Conservation (phyloP, 2,113 vertebrate species). For the Podarcis muralis region DNA sequence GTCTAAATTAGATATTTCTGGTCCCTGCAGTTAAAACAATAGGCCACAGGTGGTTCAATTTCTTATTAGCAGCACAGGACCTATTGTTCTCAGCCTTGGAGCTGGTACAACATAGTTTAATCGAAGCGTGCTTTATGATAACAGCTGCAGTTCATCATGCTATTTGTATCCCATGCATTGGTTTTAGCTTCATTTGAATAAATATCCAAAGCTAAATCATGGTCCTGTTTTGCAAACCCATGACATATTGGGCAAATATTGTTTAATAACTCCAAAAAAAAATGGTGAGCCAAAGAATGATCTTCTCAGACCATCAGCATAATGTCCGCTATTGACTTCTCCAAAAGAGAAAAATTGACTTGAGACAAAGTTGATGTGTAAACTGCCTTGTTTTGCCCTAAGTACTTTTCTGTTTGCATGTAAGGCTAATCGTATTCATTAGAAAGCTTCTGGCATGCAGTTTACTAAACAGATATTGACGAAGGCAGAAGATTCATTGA, state of each 20-base stretch:
- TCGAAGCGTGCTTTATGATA: conserved; percentile 1
- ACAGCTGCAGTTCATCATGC: background rate
- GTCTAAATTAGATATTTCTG: background rate
- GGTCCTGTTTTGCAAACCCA: background rate
- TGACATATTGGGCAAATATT: background rate
- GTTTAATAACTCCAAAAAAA: conserved; percentile 3
- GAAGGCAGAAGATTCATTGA: conserved; percentile 38
- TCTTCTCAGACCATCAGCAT: background rate
- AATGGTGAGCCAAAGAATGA: background rate
- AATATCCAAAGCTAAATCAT: conserved; percentile 8
- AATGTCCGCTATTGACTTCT: conserved; percentile 18
- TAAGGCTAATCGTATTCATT: conserved; percentile 30
- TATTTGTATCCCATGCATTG: background rate
- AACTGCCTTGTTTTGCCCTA: conserved; percentile 23
- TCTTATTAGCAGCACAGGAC: background rate
- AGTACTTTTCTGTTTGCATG: conserved; percentile 35
- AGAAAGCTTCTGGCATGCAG: conserved; percentile 11
- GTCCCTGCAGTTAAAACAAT: background rate
- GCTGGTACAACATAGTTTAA: background rate
- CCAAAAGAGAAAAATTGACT: conserved; percentile 26
- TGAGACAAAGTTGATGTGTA: conserved; percentile 18
- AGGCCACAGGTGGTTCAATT: background rate
- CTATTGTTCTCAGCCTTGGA: background rate
- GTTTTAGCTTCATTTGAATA: conserved; percentile 12
- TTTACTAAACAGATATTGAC: conserved; percentile 24